Percentiles rank a stretch among this genome's conserved stretches.
Evolutionary conservation across 1,140 invertebrate genomes (phyloP).

Genomic region (Ceratosolen solmsi): DNA sequence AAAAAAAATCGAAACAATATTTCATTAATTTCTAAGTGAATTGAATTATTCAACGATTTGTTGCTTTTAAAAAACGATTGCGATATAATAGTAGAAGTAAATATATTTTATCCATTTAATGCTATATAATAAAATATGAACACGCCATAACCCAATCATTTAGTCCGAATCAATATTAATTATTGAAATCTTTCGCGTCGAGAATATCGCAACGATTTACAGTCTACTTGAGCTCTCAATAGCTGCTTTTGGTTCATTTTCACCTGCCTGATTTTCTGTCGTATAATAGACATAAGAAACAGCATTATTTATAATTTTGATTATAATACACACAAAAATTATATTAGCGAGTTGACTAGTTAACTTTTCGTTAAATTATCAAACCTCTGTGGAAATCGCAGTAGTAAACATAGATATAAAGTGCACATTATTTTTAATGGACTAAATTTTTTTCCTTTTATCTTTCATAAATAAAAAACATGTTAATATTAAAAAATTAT

Average conservation of each 20-base stretch:
- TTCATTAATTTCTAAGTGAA: too few species aligned
- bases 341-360: background rate
- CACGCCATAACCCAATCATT: background rate
- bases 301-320: slow-evolving; percentile 17
- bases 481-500: background rate
- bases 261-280: background rate
- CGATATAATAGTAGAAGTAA: slow-evolving; percentile 28
- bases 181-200: background rate
- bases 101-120: too few species aligned
- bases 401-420: background rate
- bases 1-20: too few species aligned
- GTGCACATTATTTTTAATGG: too few species aligned
- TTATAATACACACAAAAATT: background rate
- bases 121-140: too few species aligned
- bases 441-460: too few species aligned
- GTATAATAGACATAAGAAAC: too few species aligned
- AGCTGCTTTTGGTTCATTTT: background rate
- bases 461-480: background rate
- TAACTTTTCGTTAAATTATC: slow-evolving; percentile 14
- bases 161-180: slow-evolving; percentile 19
- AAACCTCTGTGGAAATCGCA: background rate
- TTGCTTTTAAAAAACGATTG: slow-evolving; percentile 19
- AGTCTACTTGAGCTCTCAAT: background rate
- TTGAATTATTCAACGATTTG: background rate
- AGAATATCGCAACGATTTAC: background rate